These are phyloP conservation scores for Mastacembelus armatus DNA, from an alignment of 2,797 vertebrate genomes.

Conservation along the genomic window DNA sequence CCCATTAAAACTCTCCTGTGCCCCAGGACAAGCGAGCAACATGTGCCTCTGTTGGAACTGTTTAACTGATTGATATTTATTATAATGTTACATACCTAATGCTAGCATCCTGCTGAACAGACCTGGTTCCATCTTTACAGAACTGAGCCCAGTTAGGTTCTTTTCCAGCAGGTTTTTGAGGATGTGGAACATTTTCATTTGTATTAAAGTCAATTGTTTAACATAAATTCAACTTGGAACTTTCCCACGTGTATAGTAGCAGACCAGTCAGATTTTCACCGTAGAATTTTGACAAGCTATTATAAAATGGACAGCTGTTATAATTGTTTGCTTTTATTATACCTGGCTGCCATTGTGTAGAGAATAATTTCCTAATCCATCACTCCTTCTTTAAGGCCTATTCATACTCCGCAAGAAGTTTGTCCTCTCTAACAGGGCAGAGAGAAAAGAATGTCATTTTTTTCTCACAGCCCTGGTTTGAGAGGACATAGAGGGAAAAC, in stretches of 20 bases:
- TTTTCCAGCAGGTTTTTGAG: no score
- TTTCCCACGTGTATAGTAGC: no score
- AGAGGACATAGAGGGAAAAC: no score
- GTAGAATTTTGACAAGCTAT: neutral
- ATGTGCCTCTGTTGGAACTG: constrained; percentile 25
- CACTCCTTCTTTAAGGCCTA: no score
- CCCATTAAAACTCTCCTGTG: constrained; percentile 56
- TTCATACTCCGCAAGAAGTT: no score
- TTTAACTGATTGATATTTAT: neutral
- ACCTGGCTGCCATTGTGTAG: neutral
- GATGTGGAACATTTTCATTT: no score
- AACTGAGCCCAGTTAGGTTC: neutral
- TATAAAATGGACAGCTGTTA: neutral
- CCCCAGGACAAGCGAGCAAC: constrained; percentile 42
- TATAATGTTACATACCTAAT: neutral
- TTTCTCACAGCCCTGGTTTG: no score
- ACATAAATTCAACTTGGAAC: no score
- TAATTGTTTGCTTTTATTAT: neutral
- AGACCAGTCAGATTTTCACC: no score
- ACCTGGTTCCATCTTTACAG: neutral
- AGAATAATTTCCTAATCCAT: neutral
- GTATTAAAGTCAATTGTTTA: no score
- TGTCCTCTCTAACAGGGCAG: no score
- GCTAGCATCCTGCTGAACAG: neutral
- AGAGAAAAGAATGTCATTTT: no score